Conservation (phyloP, 2,797 vertebrate species). For the Momotus momota region DNA sequence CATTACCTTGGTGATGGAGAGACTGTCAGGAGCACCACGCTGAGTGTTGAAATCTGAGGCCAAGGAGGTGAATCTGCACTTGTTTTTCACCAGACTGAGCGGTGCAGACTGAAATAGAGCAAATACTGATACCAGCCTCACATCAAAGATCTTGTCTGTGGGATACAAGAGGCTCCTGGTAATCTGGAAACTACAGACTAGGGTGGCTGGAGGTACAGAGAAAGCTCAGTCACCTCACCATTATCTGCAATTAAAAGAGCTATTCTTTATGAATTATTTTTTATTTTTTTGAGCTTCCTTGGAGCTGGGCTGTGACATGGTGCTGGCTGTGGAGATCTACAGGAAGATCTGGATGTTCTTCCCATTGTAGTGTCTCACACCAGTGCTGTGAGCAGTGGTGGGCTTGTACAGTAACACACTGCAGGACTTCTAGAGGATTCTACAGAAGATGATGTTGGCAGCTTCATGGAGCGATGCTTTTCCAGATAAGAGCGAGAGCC, state of each 20-base stretch:
- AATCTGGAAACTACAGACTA: neutral
- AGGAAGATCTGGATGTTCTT: neutral
- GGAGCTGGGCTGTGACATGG: neutral
- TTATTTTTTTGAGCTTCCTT: no score
- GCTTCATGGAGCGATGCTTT: no score
- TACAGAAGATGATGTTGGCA: neutral
- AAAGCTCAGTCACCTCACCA: neutral
- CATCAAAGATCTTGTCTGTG: neutral
- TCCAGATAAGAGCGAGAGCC: no score
- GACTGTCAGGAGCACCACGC: no score
- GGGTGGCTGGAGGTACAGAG: neutral
- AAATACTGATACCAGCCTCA: neutral
- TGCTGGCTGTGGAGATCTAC: neutral
- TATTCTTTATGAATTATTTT: neutral
- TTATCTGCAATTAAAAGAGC: neutral
- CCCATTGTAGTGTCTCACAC: neutral
- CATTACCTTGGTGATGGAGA: neutral
- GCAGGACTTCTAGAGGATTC: neutral
- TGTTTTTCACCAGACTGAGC: neutral
- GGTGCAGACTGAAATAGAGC: neutral
- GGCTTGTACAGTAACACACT: fast-evolving
- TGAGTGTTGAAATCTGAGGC: neutral
- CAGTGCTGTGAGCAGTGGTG: neutral
- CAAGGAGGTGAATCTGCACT: neutral
- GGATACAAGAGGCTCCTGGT: neutral